Evolutionary conservation across 2,113 vertebrate species (phyloP).

Genomic region (Cyanoramphus novaezelandiae): DNA sequence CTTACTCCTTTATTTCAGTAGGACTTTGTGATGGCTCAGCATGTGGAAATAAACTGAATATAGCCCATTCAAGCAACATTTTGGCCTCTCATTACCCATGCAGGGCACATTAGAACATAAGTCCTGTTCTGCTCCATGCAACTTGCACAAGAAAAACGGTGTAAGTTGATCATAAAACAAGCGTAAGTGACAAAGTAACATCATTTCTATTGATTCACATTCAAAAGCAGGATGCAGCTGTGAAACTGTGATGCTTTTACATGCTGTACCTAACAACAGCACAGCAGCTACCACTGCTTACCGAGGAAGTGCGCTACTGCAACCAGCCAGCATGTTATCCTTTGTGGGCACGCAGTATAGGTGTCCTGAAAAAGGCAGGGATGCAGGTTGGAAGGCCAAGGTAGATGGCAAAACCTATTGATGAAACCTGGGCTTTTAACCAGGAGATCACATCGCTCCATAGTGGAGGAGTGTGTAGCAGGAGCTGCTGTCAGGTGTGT

Average conservation of each 20-base stretch:
- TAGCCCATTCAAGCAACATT: neutral
- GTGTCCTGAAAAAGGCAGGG: neutral
- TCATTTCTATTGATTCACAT: constrained; percentile 29
- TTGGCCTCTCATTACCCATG: neutral
- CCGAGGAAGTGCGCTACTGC: rapidly evolving
- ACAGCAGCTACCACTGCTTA: neutral
- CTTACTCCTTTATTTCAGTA: neutral
- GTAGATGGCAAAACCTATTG: neutral
- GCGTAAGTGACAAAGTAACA: neutral
- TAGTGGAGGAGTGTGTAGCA: neutral
- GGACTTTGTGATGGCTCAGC: neutral
- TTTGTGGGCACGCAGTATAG: rapidly evolving
- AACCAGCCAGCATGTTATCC: neutral
- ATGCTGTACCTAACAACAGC: neutral
- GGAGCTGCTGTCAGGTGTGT: neutral
- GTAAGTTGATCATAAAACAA: neutral
- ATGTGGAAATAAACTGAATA: neutral
- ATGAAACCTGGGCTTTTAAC: neutral
- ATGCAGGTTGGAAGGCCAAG: neutral
- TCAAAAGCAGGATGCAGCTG: neutral
- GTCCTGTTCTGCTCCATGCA: neutral
- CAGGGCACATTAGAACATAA: neutral
- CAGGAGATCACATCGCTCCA: neutral
- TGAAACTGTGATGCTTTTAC: neutral
- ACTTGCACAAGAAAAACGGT: neutral